phyloP scores from a whole-genome alignment of 2,113 vertebrate genomes.

The Ictalurus punctatus region DNA sequence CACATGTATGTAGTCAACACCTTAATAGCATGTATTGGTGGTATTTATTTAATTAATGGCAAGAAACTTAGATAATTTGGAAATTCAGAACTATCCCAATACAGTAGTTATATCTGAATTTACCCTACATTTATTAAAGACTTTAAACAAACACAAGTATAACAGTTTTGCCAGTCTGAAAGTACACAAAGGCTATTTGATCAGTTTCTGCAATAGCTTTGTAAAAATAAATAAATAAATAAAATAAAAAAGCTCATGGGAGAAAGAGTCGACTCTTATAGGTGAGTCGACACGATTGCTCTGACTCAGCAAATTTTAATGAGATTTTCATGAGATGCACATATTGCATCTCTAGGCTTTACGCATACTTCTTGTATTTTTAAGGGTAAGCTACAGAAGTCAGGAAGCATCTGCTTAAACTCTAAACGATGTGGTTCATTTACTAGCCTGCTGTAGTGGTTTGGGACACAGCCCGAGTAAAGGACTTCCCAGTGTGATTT shows the following conservation, averaged over 20 bases:
- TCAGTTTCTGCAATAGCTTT: too few species aligned
- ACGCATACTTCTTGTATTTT: neutral
- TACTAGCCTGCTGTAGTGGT: neutral
- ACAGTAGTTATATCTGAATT: too few species aligned
- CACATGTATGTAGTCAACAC: too few species aligned
- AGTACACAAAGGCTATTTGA: too few species aligned
- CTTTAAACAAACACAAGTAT: too few species aligned
- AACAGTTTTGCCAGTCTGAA: too few species aligned
- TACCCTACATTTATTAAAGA: too few species aligned
- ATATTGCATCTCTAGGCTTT: neutral
- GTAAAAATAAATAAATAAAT: too few species aligned
- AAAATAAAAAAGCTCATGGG: neutral
- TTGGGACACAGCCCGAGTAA: constrained; percentile 11
- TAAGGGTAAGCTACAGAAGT: neutral
- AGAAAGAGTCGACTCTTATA: neutral
- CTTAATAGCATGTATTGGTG: too few species aligned
- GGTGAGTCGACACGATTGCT: neutral
- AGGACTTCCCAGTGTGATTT: constrained; percentile 55
- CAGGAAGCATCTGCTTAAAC: neutral
- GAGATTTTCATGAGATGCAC: neutral
- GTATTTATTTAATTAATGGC: too few species aligned
- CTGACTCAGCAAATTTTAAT: neutral
- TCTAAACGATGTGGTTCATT: neutral
- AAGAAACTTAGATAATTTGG: too few species aligned
- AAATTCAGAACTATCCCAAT: too few species aligned